Evolutionary conservation across 2,888 invertebrate genomes (phyloP).

Genomic region (Polietes domitor): DNA sequence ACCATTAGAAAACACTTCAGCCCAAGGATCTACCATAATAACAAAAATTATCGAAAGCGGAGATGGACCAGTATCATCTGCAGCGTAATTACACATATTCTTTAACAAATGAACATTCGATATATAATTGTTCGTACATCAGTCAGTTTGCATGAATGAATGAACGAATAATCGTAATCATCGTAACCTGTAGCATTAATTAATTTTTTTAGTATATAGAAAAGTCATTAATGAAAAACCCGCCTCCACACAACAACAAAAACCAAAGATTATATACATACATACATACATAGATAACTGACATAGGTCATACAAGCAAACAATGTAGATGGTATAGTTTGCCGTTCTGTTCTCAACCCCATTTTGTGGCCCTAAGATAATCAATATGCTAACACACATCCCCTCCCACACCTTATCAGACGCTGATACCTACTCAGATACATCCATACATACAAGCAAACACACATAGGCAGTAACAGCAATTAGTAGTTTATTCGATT

Average conservation of each 20-base stretch:
- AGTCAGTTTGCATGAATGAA: constrained; percentile 24
- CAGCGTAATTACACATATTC: too few relatives aligned
- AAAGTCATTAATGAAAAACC: constrained; percentile 50
- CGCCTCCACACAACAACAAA: constrained; percentile 53
- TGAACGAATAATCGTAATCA: not conserved
- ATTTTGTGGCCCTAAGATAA: constrained; percentile 20
- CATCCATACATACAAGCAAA: not conserved
- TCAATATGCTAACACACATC: constrained; percentile 25
- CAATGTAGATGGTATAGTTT: constrained; percentile 15
- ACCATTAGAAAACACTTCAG: too few relatives aligned
- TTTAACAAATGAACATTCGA: not conserved
- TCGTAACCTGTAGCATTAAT: constrained; percentile 35
- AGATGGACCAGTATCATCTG: too few relatives aligned
- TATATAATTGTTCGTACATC: not conserved
- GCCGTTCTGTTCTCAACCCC: not conserved
- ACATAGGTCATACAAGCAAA: constrained; percentile 3
- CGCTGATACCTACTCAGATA: not conserved
- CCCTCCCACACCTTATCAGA: constrained; percentile 7
- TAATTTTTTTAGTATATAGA: constrained; percentile 36
- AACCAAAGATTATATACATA: constrained; percentile 58
- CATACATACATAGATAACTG: constrained; percentile 7
- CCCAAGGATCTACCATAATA: too few relatives aligned
- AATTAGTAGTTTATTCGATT: constrained; percentile 11
- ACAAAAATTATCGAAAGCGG: too few relatives aligned
- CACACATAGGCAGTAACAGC: constrained; percentile 2